Evolutionary conservation across 1,140 invertebrate species (phyloP), one percentile per base, ranked within the genome.

Genomic region (Dendrolimus kikuchii): DNA sequence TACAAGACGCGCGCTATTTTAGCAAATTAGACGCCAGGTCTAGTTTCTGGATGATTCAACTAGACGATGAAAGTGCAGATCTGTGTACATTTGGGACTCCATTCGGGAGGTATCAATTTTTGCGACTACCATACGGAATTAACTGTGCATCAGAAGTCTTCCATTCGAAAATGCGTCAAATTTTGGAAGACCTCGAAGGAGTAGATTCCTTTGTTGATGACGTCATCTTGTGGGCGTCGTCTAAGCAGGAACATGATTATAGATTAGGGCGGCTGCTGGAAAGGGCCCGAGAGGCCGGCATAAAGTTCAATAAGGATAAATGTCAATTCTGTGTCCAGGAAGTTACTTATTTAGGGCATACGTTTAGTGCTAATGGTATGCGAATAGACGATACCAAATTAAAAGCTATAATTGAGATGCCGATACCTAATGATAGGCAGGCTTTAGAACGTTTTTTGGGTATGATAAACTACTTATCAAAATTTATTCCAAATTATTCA

Each of bases 381-480:
- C 4, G 7, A 39, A 39, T 46, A 40, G 51, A 53, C n/a, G 6
- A 39, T 7, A 23, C 38, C 23, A 53, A 53, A 40, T 9, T 53
- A 39, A 53, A 46, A 7, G 37, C 51, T 40, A 53, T 53, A 10
- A 38, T 45, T 8, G 51, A 46, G 4, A 45, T 66, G 59, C 49
- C 62, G 46, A 37, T 56, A 57, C 58, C 67, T 62, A 46, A 66
- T 42, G 74, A 71, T 10, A 72, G 77, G 51, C 77, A 71, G 54
- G 65, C 84, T 7, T 50, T 89, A 5, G 53, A 72, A 53, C 66
- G 66, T 59, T 71, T 88, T 55, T 50, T 88, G 40, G 85, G 84
- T 4, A 69, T 86, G 59, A 59, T 81, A 5, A 87, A 80, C 55
- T 86, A 74, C n/a, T n/a, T n/a, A 8, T 49, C 61, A 39, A 53